These are phyloP conservation scores for Eupleurogrammus muticus DNA, from an alignment of 2,797 vertebrate genomes.

Conservation along the genomic window DNA sequence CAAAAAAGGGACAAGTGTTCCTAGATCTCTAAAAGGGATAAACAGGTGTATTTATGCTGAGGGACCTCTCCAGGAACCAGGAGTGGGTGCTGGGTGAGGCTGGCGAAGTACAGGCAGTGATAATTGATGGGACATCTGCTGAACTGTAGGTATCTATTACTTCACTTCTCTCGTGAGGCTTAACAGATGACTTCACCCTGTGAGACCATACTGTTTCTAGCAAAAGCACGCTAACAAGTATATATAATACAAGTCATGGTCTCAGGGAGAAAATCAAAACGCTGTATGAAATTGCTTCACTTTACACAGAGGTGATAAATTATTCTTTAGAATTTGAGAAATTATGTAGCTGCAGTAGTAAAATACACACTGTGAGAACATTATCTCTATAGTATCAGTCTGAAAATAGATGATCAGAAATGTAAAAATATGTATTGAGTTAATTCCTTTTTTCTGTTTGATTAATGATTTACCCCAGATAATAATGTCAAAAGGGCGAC, in stretches of 20 bases:
- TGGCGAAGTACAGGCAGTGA: conserved; percentile 64
- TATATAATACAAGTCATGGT: background rate
- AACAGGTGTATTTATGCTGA: conserved; percentile 32
- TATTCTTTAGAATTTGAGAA: background rate
- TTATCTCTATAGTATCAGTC: conserved; percentile 1
- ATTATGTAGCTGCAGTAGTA: background rate
- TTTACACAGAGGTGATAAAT: too few relatives aligned
- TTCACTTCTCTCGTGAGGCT: conserved; percentile 71
- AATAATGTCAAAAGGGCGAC: too few relatives aligned
- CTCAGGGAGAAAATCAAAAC: too few relatives aligned
- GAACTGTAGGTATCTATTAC: conserved; percentile 83
- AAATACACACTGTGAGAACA: background rate
- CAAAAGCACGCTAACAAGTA: conserved; percentile 55
- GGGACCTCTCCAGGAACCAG: conserved; percentile 41
- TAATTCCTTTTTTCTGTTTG: background rate
- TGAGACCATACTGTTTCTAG: conserved; percentile 71
- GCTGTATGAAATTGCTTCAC: too few relatives aligned
- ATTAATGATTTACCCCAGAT: conserved; percentile 25
- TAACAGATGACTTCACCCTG: conserved; percentile 84
- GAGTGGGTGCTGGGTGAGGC: conserved; percentile 52
- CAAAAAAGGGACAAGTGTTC: background rate
- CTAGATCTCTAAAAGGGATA: conserved; percentile 22
- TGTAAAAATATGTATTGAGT: background rate
- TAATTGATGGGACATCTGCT: conserved; percentile 87
- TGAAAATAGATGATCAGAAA: background rate